A percentile compares a stretch with the other conserved stretches of the same genome.
Conservation (phyloP, 2,113 vertebrate species). For the Hiodon alosoides region DNA sequence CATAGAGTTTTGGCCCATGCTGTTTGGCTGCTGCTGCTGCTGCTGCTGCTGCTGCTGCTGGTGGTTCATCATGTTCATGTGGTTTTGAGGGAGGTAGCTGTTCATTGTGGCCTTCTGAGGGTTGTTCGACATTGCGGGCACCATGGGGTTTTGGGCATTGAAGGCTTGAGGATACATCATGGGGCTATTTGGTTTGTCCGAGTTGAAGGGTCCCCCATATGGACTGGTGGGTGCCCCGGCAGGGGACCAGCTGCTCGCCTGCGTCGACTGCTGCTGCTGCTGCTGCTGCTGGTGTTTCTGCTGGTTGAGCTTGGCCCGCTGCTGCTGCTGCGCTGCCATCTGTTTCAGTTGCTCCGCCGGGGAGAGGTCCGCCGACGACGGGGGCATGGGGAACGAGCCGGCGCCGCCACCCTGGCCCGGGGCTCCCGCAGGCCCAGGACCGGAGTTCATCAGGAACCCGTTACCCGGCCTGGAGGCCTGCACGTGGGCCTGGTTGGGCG, state of each 20-base stretch:
- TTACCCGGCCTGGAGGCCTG: slow-evolving; percentile 75
- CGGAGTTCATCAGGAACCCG: slow-evolving; percentile 77
- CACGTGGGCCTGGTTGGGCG: slow-evolving; percentile 79
- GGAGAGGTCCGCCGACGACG: slow-evolving; percentile 77
- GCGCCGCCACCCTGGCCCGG: slow-evolving; percentile 48
- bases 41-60: slow-evolving; percentile 61
- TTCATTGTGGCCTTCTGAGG: slow-evolving; percentile 87
- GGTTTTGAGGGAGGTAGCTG: slow-evolving; percentile 99
- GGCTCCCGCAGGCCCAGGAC: slow-evolving; percentile 48
- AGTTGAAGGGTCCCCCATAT: slow-evolving; percentile 79
- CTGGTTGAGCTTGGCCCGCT: slow-evolving; percentile 86
- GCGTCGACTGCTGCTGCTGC: slow-evolving; percentile 67
- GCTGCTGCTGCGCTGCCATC: slow-evolving; percentile 89
- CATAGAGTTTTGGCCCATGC: slow-evolving; percentile 76
- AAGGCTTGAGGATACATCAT: slow-evolving; percentile 99
- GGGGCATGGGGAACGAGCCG: slow-evolving; percentile 58
- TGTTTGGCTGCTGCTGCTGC: slow-evolving; percentile 73
- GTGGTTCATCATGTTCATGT: slow-evolving; percentile 80
- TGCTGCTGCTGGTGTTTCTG: slow-evolving; percentile 72
- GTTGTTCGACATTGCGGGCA: slow-evolving; percentile 85
- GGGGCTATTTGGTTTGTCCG: slow-evolving; percentile 98
- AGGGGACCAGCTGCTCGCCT: slow-evolving; percentile 84
- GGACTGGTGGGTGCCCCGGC: slow-evolving; percentile 89
- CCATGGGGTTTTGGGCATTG: slow-evolving; percentile 85
- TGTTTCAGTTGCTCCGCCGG: slow-evolving; percentile 95